A percentile compares a stretch with the other conserved stretches of the same genome.
These are phyloP conservation scores for Bembecia ichneumoniformis DNA, from an alignment of 2,888 invertebrate species.

Conservation along the genomic window DNA sequence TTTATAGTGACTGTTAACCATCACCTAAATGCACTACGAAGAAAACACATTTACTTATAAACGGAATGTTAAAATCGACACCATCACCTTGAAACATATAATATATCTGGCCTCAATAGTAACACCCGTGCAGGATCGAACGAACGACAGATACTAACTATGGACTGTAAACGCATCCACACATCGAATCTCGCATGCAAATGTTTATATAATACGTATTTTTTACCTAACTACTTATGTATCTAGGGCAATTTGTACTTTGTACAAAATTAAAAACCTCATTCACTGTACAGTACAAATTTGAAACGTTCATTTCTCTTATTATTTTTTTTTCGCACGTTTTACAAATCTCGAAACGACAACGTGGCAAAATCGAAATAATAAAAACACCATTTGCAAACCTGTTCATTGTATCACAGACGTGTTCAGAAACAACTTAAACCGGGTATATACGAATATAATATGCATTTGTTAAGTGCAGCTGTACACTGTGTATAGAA, in stretches of 20 bases:
- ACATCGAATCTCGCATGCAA: slow-evolving; percentile 53
- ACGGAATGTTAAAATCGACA: slow-evolving; percentile 72
- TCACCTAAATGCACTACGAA: slow-evolving; percentile 57
- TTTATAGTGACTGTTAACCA: slow-evolving; percentile 59
- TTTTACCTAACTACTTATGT: slow-evolving; percentile 71
- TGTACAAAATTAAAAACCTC: slow-evolving; percentile 65
- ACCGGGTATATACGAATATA: slow-evolving; percentile 32
- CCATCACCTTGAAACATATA: slow-evolving; percentile 69
- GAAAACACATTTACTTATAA: slow-evolving; percentile 31
- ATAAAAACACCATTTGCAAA: slow-evolving; percentile 24
- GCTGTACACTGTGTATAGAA: slow-evolving; percentile 22
- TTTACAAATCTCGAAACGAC: slow-evolving; percentile 30
- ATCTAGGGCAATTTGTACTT: slow-evolving; percentile 71
- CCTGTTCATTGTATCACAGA: slow-evolving; percentile 67
- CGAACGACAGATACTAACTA: slow-evolving; percentile 40
- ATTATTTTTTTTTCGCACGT: slow-evolving; percentile 34
- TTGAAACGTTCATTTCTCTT: slow-evolving; percentile 23
- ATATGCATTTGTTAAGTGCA: slow-evolving; percentile 32
- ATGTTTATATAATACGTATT: slow-evolving; percentile 51
- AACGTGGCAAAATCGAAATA: slow-evolving; percentile 53
- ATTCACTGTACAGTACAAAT: slow-evolving; percentile 52
- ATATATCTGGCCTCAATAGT: slow-evolving; percentile 70
- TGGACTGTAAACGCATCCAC: slow-evolving; percentile 53
- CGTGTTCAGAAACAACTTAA: slow-evolving; percentile 54
- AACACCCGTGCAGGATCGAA: slow-evolving; percentile 52